Evolutionary conservation across 2,888 invertebrate species (phyloP).

Genomic region (Pegoplata infirma): DNA sequence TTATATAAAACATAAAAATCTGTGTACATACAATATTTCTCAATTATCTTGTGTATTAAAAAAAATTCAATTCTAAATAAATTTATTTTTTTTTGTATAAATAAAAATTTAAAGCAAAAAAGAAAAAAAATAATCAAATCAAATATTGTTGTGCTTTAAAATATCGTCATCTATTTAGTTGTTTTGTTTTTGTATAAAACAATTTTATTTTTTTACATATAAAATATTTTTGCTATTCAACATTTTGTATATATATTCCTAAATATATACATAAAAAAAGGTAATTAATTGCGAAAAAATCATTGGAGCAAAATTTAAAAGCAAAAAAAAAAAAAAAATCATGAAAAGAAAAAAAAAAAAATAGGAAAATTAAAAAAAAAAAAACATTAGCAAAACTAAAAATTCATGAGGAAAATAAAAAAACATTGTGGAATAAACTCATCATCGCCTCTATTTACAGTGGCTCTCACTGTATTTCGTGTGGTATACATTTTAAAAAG

Average conservation of each 20-base stretch:
- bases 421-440: slow-evolving; percentile 22
- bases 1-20: not conserved
- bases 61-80: not conserved
- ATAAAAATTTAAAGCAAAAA: too few relatives aligned
- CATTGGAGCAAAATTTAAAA: not conserved
- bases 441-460: not conserved
- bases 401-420: too few relatives aligned
- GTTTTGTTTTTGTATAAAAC: not conserved
- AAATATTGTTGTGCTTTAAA: not conserved
- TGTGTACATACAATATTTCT: not conserved
- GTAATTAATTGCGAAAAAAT: slow-evolving; percentile 25
- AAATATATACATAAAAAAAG: slow-evolving; percentile 35
- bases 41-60: not conserved
- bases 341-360: slow-evolving; percentile 3
- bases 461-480: too few relatives aligned
- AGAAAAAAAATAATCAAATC: too few relatives aligned
- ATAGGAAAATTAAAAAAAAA: slow-evolving; percentile 4
- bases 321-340: not conserved
- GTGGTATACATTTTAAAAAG: too few relatives aligned
- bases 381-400: too few relatives aligned
- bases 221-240: not conserved
- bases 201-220: not conserved
- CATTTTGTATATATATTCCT: not conserved
- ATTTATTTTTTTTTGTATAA: not conserved
- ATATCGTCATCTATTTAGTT: not conserved